Base-by-base conservation (phyloP, 2,113 vertebrate genomes). In the Callipepla squamata region DNA sequence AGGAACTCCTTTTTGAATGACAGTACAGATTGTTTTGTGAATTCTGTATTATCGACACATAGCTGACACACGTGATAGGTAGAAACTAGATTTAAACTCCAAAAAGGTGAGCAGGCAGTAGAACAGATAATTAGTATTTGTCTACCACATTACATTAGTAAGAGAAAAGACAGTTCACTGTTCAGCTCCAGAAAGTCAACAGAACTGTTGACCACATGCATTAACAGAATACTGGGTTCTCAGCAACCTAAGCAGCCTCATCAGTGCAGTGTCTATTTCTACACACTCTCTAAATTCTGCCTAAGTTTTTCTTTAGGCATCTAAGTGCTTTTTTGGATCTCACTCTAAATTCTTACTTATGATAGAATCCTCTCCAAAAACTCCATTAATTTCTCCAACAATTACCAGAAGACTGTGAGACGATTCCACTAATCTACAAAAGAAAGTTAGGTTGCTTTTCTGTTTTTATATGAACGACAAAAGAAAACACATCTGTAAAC, bases 311-410 rank as follows among this genome's bases (percentile, higher is more conserved):
- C 74, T 87, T 83, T 58, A 55, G 58, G 63, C 89, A 92, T 45
- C 70, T 93, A 94, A 95, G 92, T 93, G 91, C 81, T 93, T 87
- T 96, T 94, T 94, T 93, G 94, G 96, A 95, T 80, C 90, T 88
- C 65, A 30, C 48, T 79, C 73, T 67, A 53, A 93, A 72, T 75
- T 63, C 50, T 51, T 74, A 82, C 58, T 83, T 70, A 79, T 44
- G 47, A 77, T 21, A 81, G 84, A 94, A 87, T 9, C 62, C 87
- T 94, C 91, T 91, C 82, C 80, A 95, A 89, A 93, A 87, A 40
- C 22, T 57, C 85, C 87, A 92, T 93, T 94, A 93, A 89, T 92
- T 92, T 93, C 51, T 50, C 22, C 69, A 84, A 61, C 57, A 83
- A 42, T 94, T 88, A 92, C 51, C 83, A 90, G 72, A 94, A 94